Evolutionary conservation across 2,888 invertebrate genomes (phyloP).

Genomic region (Cerastis leucographa): DNA sequence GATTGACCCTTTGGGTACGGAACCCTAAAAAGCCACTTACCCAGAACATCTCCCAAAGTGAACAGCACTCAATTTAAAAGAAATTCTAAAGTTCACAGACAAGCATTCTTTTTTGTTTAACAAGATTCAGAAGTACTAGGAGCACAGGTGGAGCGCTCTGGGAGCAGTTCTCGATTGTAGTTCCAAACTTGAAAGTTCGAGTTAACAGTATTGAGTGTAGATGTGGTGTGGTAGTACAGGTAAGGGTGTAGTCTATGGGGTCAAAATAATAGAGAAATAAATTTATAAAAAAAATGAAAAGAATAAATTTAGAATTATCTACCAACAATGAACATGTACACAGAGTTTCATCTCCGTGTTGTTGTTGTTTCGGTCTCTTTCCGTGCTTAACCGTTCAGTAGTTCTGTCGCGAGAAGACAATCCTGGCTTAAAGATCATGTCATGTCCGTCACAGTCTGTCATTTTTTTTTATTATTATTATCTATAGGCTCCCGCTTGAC

Average conservation of each 20-base stretch:
- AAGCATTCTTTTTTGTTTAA: slow-evolving; percentile 51
- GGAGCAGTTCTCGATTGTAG: slow-evolving; percentile 51
- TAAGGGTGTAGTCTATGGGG: neutral
- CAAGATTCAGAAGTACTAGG: slow-evolving; percentile 41
- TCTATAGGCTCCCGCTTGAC: no score
- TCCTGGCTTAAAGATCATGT: neutral
- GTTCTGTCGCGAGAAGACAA: neutral
- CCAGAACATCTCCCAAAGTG: neutral
- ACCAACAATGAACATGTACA: neutral
- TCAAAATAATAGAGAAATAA: neutral
- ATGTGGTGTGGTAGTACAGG: no score
- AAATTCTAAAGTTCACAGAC: slow-evolving; percentile 42
- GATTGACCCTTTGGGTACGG: no score
- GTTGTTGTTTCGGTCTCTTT: neutral
- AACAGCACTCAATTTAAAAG: slow-evolving; percentile 27
- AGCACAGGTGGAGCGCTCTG: slow-evolving; percentile 34
- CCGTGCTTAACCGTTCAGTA: neutral
- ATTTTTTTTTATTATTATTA: no score
- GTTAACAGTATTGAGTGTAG: slow-evolving; percentile 21
- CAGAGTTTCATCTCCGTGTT: neutral
- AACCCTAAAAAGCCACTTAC: neutral
- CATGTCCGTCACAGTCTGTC: neutral
- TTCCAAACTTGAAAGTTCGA: slow-evolving; percentile 43
- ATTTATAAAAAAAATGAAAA: neutral
- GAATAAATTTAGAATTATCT: neutral